A percentile compares a stretch with the other conserved stretches of the same genome.
Evolutionary conservation across 2,888 invertebrate genomes (phyloP).

Genomic region (Acanthosepion pharaonis): DNA sequence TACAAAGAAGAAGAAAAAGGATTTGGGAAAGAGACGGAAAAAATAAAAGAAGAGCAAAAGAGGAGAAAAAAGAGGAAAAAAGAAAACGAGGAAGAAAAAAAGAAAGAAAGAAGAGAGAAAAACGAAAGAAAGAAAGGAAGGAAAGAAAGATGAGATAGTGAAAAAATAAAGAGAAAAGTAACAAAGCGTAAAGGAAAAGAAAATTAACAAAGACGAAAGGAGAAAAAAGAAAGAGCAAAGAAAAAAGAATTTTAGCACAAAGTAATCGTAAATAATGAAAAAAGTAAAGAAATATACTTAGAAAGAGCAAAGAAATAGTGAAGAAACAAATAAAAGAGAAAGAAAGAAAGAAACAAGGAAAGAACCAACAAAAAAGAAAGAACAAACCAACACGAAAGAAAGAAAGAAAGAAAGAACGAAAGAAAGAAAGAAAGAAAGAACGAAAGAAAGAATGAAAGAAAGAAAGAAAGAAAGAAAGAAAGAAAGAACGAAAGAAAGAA

Average conservation of each 20-base stretch:
- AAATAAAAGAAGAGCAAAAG: neutral
- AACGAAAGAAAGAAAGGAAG: neutral
- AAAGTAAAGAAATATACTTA: neutral
- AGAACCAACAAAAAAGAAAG: neutral
- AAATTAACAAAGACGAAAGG: neutral
- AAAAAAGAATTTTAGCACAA: neutral
- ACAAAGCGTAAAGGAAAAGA: neutral
- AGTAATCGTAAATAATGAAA: too few species aligned
- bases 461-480: too few species aligned
- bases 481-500: too few species aligned
- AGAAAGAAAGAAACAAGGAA: neutral
- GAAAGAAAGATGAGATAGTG: neutral
- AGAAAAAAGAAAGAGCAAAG: neutral
- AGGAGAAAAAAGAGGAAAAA: neutral
- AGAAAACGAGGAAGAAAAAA: neutral
- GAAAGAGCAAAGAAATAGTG: neutral
- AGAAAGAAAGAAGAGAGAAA: neutral
- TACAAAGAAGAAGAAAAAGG: neutral
- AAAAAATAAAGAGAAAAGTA: neutral
- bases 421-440: neutral
- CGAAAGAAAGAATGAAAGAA: neutral
- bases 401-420: neutral
- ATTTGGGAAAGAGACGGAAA: neutral
- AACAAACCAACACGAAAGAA: neutral
- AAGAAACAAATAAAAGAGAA: neutral